Evolutionary conservation across 2,797 vertebrate genomes (phyloP).

Genomic region (Lepus townsendii): DNA sequence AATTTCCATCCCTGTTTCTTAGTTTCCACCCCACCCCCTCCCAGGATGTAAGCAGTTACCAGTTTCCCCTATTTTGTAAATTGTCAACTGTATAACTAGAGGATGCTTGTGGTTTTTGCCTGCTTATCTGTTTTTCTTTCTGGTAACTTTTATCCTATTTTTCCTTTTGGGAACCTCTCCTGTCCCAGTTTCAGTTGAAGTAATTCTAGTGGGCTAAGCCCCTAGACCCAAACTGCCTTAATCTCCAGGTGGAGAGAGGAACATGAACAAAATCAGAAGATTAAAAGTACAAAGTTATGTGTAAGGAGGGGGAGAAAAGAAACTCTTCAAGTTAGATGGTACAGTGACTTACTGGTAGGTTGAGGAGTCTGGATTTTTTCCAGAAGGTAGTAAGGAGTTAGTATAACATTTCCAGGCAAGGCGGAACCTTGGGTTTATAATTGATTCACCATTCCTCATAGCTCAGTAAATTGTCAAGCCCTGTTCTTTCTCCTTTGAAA

Average conservation of each 20-base stretch:
- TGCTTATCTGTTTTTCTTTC: background rate
- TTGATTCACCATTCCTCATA: slow-evolving; percentile 36
- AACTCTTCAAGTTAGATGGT: background rate
- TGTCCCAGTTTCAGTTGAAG: background rate
- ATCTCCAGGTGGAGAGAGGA: slow-evolving; percentile 5
- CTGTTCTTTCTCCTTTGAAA: slow-evolving; percentile 37
- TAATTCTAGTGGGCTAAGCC: background rate
- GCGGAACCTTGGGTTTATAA: slow-evolving; percentile 37
- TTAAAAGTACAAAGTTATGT: background rate
- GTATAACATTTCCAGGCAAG: slow-evolving; percentile 47
- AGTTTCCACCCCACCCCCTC: background rate
- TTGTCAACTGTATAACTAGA: background rate
- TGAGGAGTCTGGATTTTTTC: slow-evolving; percentile 43
- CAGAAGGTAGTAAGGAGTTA: background rate
- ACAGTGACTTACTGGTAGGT: slow-evolving; percentile 5
- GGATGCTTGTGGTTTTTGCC: slow-evolving; percentile 23
- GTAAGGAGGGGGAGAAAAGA: background rate
- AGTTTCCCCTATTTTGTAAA: slow-evolving; percentile 17
- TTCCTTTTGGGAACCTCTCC: slow-evolving; percentile 50
- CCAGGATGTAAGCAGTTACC: background rate
- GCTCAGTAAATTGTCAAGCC: slow-evolving; percentile 4
- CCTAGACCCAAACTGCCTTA: background rate
- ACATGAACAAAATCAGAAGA: background rate
- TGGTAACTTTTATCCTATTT: background rate
- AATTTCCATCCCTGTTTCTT: background rate